These are phyloP conservation scores for human DNA, from an alignment of 2,113 vertebrate species.

Conservation along the genomic window DNA sequence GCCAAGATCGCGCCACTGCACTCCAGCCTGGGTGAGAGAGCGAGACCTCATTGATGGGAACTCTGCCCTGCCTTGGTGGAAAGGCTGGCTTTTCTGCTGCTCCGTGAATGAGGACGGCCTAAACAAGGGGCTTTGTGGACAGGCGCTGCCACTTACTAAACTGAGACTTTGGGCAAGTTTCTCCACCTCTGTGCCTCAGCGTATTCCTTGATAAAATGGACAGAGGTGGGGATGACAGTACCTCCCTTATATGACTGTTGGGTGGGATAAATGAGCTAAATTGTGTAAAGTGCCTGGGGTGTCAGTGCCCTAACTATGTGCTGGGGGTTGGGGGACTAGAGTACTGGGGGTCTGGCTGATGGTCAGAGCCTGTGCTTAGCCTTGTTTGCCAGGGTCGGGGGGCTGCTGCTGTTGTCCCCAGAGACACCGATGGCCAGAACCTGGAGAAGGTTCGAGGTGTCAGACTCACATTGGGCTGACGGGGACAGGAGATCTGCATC, in stretches of 20 bases:
- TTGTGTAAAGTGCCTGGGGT: accelerated
- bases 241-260: accelerated
- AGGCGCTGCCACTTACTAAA: background rate
- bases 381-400: background rate
- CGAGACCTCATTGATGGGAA: background rate
- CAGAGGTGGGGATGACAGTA: background rate
- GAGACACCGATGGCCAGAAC: background rate
- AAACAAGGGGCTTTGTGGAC: background rate
- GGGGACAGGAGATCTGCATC: background rate
- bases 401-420: no score
- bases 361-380: background rate
- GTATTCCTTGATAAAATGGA: background rate
- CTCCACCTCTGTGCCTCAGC: background rate
- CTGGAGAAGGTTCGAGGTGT: background rate
- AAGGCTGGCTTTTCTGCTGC: background rate
- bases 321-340: background rate
- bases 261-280: background rate
- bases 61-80: background rate
- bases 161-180: background rate
- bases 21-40: no score
- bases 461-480: background rate
- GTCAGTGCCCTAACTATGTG: background rate
- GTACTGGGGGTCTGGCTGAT: background rate
- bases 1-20: no score
- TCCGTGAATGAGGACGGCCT: accelerated